Base-by-base conservation (phyloP, 2,113 vertebrate species). In the Osmerus mordax region DNA sequence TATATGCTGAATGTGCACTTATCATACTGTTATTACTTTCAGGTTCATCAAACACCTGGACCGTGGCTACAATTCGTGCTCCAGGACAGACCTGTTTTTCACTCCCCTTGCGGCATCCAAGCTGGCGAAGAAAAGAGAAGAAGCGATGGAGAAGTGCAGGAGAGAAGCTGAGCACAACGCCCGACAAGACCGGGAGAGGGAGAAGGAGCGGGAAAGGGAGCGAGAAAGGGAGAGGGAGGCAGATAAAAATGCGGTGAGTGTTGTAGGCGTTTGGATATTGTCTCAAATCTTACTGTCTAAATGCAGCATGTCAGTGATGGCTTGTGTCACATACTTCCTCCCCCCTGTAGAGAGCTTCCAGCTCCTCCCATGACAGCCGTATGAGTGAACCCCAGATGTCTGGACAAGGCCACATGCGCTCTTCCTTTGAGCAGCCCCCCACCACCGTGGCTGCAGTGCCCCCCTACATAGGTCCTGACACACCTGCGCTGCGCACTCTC, bases 1-100 rank as follows among this genome's bases (percentile, higher is more conserved):
- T 47, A 47, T 47, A 21, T 67, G 47, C 19, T 16, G n/a, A 52
- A 65, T 19, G 8, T 41, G 64, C 64, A n/a, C 18, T 62, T 21
- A 8, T 78, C 9, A 84, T 29, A 12, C 56, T 74, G 32, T 32
- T 65, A 3, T 79, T 59, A 70, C 21, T 71, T 62, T 74, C 83
- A 99, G 97, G 89, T 99, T 99, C 80, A 97, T 97, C 79, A 99
- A 98, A 79, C 95, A 97, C 81, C 88, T 97, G 82, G 96, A 97
- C 89, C 95, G 97, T 63, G 96, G 97, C 53, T 96, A 95, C 90
- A 99, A 99, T 84, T 97, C 97, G 0, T 99, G 97, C 67, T 92
- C 95, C 0, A 91, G 97, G 72, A 93, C 97, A 32, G 97, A 99
- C 77, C 82, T 99, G 29, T 97, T 95, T 90, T 99, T 99, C 81